Base-by-base conservation (phyloP, 2,888 invertebrate species). In the Euproctis similis region DNA sequence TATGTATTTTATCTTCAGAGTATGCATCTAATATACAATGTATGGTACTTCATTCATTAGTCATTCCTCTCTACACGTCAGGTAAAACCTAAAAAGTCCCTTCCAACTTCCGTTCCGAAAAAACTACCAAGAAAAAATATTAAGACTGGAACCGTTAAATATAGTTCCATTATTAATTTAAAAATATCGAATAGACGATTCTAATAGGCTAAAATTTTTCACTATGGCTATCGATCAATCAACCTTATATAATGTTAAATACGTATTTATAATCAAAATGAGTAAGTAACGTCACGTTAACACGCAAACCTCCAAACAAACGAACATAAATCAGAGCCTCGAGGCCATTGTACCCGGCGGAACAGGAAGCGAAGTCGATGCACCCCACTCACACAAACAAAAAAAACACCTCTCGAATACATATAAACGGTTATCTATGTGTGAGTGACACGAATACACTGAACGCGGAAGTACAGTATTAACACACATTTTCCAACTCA, bases 291-390 rank as follows among this genome's bases (percentile, higher is more conserved):
- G 69, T 74, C 68, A 74, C 61, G 62, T 64, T 59, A 67, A 49
- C 81, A 81, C 77, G 81, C 81, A 62, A 76, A 62, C 74, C 73
- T 71, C 67, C 67, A 59, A 62, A 59, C 65, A 55, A 46, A 53
- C 58, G 62, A 50, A 59, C 73, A 70, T 78, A 81, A 80, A 81
- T 81, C 81, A 77, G 56, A 46, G 39, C 65, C 65, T n/a, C 46
- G 70, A 53, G 80, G 81, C 74, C 81, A 70, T 76, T 77, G 75
- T 76, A 77, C 82, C 70, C 74, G 57, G 59, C 67, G 66, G 61
- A 68, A 63, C 69, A 67, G 81, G 81, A 78, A 81, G 64, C 71
- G 43, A 53, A 77, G 82, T 80, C 81, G 76, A 74, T 84, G 82
- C 82, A 84, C 82, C 78, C 75, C 54, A 65, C 71, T 29, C 69